Base-by-base conservation (phyloP, 2,888 invertebrate genomes). In the Lissonota sp. region DNA sequence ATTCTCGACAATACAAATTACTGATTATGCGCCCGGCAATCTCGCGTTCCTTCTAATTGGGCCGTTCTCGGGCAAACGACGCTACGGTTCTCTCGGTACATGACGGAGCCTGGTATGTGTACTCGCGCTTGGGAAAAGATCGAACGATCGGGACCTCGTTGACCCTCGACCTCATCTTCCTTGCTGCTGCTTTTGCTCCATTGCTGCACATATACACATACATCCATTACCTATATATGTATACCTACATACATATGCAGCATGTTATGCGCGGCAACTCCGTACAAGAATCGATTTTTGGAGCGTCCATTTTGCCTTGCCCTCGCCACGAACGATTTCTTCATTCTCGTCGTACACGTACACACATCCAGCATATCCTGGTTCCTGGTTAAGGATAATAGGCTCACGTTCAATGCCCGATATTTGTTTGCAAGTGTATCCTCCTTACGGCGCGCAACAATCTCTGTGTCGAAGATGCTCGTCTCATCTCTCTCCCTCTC, bases 1-100 rank as follows among this genome's bases (percentile, higher is more conserved):
- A 58, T n/a, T 83, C 82, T 84, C 87, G 85, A 88, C 88, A 87
- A 89, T 89, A 89, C 88, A 89, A 89, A 89, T 89, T 88, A 88
- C 88, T 87, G 89, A 89, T 89, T 89, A 88, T 88, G 88, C 89
- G 88, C 86, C 86, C 86, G 80, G 87, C 88, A 88, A 70, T 79
- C 84, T 85, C 85, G 86, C 86, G 85, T 86, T 83, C 86, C 88
- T 89, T 87, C 89, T 90, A 90, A 90, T 90, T 90, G 90, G 89
- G 86, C 86, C 89, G 87, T 84, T 82, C 64, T 46, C 57, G 58
- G 42, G 26, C 74, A 44, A 69, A 64, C 73, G 67, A 84, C 79
- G 42, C 72, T 60, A 55, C 57, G 67, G 60, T 60, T 79, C 62
- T 44, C 55, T 69, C 70, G 84, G 12, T 46, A 66, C 79, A 74